Conservation (phyloP, 2,797 vertebrate genomes). For the Micromesistius poutassou region DNA sequence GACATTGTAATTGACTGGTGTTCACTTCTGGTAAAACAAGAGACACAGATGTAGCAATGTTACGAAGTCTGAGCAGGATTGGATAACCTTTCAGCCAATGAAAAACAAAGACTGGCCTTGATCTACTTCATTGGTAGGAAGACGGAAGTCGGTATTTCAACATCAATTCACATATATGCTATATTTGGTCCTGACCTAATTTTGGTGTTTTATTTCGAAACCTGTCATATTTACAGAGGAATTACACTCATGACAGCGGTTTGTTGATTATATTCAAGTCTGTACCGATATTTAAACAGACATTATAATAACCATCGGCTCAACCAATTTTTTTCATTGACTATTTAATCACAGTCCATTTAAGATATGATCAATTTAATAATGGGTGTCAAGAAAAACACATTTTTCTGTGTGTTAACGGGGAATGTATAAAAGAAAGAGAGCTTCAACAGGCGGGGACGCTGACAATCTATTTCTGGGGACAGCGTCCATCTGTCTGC, state of each 20-base stretch:
- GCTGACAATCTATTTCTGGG: slow-evolving; percentile 37
- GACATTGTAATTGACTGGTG: background rate
- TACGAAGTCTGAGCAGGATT: background rate
- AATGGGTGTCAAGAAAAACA: background rate
- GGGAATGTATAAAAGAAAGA: slow-evolving; percentile 17
- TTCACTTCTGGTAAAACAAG: background rate
- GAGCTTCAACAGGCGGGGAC: slow-evolving; percentile 37
- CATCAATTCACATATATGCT: background rate
- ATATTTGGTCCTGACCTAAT: too few relatives aligned
- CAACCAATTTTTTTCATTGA: background rate
- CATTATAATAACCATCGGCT: background rate
- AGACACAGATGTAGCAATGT: background rate
- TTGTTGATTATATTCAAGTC: background rate
- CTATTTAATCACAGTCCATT: background rate
- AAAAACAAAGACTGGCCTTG: background rate
- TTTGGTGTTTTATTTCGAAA: too few relatives aligned
- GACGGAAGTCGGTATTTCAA: background rate
- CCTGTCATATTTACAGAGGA: background rate
- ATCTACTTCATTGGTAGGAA: background rate
- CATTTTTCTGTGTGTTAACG: background rate
- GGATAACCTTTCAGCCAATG: too few relatives aligned
- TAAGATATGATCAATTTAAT: background rate
- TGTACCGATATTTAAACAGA: background rate
- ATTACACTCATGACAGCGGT: background rate
- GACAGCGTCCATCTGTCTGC: slow-evolving; percentile 54